phyloP scores from a whole-genome alignment of 2,113 vertebrate genomes.

The Bos taurus region ARS-UCD2.0 NC_037343.1:45796501-45797000 shows the following conservation, averaged over 20 bases:
- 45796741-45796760: no score
- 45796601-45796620: neutral
- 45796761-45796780: neutral
- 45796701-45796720: neutral
- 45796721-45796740: neutral
- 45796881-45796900: neutral
- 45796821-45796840: neutral
- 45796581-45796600: accelerated
- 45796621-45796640: neutral
- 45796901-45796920: neutral
- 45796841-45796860: neutral
- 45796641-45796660: neutral
- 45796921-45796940: neutral
- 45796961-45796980: neutral
- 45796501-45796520: neutral
- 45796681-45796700: neutral
- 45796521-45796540: neutral
- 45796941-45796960: neutral
- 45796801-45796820: neutral
- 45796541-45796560: accelerated
- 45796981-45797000: no score
- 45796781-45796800: neutral
- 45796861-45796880: neutral
- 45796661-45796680: neutral
- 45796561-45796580: neutral